phyloP scores from a whole-genome alignment of 2,888 invertebrate species.

The Kuschelorhynchus macadamiae region DNA sequence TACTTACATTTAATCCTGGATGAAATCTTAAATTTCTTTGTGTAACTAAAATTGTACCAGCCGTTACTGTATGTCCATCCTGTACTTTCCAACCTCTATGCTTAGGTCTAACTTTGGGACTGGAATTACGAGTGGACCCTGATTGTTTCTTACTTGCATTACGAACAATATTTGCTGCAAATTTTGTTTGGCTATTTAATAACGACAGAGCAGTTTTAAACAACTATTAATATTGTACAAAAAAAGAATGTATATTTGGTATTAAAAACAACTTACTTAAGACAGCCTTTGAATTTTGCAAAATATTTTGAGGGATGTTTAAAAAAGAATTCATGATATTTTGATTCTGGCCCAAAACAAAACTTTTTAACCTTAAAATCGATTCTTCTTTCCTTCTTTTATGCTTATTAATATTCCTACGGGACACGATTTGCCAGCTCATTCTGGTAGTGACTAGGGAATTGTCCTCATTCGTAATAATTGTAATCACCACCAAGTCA shows the following conservation, averaged over 20 bases:
- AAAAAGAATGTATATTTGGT: not conserved
- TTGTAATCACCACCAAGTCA: no score
- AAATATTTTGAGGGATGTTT: constrained; percentile 13
- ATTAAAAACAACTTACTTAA: constrained; percentile 20
- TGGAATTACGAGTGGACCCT: constrained; percentile 79
- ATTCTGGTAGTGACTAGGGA: no score
- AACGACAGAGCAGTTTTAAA: no score
- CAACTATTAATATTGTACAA: no score
- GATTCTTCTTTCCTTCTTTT: no score
- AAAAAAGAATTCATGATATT: constrained; percentile 31
- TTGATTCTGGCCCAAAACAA: no score
- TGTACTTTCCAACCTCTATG: constrained; percentile 85
- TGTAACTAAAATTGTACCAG: constrained; percentile 79
- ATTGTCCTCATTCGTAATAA: no score
- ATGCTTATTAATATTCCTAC: no score
- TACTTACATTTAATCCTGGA: constrained; percentile 82
- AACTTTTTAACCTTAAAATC: no score
- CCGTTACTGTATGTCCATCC: constrained; percentile 77
- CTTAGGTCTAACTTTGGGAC: constrained; percentile 79
- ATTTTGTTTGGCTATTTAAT: no score
- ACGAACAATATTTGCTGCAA: constrained; percentile 59
- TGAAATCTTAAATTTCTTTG: constrained; percentile 82
- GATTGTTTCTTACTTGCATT: constrained; percentile 83
- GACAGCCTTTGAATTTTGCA: constrained; percentile 29
- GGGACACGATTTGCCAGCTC: no score